phyloP scores from a whole-genome alignment of 2,797 vertebrate species.

The Oceanodroma leucorhoa region DNA sequence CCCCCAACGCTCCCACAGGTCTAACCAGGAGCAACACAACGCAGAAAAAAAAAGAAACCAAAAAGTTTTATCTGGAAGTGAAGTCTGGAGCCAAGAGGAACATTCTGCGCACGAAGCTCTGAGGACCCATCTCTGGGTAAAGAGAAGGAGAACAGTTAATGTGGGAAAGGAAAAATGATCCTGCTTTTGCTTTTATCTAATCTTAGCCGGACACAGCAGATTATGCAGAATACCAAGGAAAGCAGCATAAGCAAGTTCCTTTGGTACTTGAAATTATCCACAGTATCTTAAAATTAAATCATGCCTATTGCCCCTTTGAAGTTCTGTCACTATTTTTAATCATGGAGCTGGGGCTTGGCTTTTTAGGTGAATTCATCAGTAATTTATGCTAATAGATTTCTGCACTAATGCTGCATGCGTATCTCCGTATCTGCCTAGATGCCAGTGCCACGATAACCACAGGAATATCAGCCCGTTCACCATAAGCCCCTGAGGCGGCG shows the following conservation, averaged over 20 bases:
- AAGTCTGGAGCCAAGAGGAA: neutral
- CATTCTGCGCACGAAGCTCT: fast-evolving
- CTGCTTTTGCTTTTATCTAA: conserved; percentile 17
- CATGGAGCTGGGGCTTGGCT: neutral
- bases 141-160: neutral
- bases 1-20: fast-evolving
- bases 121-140: neutral
- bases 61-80: neutral
- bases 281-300: conserved; percentile 45
- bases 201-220: conserved; percentile 48
- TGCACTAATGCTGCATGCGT: fast-evolving
- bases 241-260: conserved; percentile 45
- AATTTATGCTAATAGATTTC: conserved; percentile 47
- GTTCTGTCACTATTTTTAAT: conserved; percentile 40
- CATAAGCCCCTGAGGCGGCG: fast-evolving
- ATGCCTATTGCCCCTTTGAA: conserved; percentile 52
- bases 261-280: conserved; percentile 15
- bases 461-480: neutral
- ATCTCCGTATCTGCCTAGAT: neutral
- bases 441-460: neutral
- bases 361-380: conserved; percentile 15
- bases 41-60: too few relatives aligned
- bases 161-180: neutral
- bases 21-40: fast-evolving
- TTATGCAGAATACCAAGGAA: conserved; percentile 32